phyloP scores from a whole-genome alignment of 2,113 vertebrate genomes.

The Leucopsar rothschildi region DNA sequence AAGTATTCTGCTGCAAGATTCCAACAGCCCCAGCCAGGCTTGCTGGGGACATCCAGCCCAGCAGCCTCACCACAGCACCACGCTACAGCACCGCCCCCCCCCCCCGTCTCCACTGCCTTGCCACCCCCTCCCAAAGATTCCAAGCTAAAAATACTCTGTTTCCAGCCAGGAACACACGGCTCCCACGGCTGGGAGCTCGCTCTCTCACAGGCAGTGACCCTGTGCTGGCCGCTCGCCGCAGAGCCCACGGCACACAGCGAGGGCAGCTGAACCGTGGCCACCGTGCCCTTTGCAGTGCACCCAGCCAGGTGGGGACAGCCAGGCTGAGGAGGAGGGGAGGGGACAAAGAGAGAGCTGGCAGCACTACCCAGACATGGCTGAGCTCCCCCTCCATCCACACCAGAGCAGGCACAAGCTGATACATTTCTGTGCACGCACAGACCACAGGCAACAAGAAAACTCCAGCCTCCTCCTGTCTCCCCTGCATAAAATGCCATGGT shows the following conservation, averaged over 20 bases:
- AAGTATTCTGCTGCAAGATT: neutral
- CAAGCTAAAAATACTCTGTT: neutral
- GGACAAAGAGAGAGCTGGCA: neutral
- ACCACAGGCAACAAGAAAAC: neutral
- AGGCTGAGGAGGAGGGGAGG: neutral
- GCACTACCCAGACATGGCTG: rapidly evolving
- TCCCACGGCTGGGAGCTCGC: neutral
- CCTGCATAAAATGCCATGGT: neutral
- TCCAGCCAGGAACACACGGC: neutral
- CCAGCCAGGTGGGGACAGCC: neutral
- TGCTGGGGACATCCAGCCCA: neutral
- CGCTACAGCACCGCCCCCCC: rapidly evolving
- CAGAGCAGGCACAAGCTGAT: neutral
- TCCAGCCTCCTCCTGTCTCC: neutral
- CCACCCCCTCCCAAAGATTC: neutral
- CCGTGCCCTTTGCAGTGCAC: neutral
- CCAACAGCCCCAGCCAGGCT: neutral
- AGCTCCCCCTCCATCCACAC: neutral
- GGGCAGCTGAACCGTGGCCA: neutral
- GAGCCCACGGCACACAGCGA: neutral
- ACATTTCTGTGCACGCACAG: rapidly evolving
- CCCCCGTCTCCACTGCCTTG: neutral
- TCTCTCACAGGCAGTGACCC: neutral
- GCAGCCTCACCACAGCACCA: rapidly evolving
- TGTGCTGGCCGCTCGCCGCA: rapidly evolving